Evolutionary conservation across 2,888 invertebrate genomes (phyloP).

Genomic region (Yponomeuta malinellus): DNA sequence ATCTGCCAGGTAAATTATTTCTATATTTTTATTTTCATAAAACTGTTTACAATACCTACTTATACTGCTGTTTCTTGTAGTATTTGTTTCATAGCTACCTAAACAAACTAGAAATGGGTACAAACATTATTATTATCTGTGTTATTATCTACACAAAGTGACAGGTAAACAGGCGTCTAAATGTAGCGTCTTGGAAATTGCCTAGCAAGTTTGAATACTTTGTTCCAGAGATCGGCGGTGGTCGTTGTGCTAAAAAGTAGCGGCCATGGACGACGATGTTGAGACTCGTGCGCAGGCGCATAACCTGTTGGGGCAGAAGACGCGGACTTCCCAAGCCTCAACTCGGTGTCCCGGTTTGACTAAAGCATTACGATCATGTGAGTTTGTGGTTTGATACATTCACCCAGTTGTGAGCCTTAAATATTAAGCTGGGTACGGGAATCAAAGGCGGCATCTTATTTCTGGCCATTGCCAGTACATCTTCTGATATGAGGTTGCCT

Average conservation of each 20-base stretch:
- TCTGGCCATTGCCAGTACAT: too few relatives aligned
- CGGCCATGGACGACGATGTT: conserved; percentile 42
- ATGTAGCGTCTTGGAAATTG: not conserved
- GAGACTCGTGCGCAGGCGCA: conserved; percentile 56
- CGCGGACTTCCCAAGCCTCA: conserved; percentile 27
- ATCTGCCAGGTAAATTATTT: too few relatives aligned
- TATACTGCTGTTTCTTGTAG: not conserved
- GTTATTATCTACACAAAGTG: not conserved
- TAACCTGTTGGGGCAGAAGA: conserved; percentile 57
- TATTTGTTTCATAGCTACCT: not conserved
- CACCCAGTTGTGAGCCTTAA: not conserved
- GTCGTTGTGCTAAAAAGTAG: not conserved
- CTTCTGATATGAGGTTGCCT: too few relatives aligned
- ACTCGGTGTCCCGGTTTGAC: conserved; percentile 49
- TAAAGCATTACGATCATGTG: conserved; percentile 55
- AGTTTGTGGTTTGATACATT: conserved; percentile 29
- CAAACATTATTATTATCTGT: not conserved
- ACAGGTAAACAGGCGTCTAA: not conserved
- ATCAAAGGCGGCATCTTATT: too few relatives aligned
- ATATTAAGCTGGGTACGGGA: not conserved
- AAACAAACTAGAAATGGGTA: not conserved
- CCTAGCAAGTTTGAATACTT: not conserved
- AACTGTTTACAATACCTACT: too few relatives aligned
- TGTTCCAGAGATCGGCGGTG: not conserved
- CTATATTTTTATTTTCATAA: too few relatives aligned